Percentiles rank a stretch among this genome's conserved stretches.
phyloP scores from a whole-genome alignment of 2,888 invertebrate species.

The Oxycera nigricornis region DNA sequence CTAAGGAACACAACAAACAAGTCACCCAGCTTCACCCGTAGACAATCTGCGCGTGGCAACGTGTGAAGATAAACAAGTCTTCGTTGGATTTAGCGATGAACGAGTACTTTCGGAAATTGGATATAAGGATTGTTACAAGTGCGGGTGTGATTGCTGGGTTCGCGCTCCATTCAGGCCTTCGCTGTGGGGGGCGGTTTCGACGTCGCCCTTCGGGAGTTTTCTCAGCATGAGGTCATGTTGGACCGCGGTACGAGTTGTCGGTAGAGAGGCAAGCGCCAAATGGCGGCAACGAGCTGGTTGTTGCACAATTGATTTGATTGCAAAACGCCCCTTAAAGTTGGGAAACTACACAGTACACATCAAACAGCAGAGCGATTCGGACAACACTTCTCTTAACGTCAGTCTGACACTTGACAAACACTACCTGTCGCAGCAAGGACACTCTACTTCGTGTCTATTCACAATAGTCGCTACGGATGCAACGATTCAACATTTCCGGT shows the following conservation, averaged over 20 bases:
- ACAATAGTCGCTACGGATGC: slow-evolving; percentile 4
- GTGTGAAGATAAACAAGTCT: not conserved
- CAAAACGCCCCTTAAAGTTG: not conserved
- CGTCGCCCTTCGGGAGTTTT: not conserved
- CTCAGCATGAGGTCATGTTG: not conserved
- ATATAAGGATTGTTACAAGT: not conserved
- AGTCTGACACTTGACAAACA: slow-evolving; percentile 27
- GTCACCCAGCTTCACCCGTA: not conserved
- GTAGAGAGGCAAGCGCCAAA: too few relatives aligned
- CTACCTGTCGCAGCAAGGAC: slow-evolving; percentile 13
- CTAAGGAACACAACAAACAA: slow-evolving; percentile 14
- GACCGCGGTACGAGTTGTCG: too few relatives aligned
- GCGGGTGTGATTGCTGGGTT: not conserved
- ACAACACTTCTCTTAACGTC: slow-evolving; percentile 6
- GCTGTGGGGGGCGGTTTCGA: not conserved
- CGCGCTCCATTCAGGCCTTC: not conserved
- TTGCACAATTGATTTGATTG: not conserved
- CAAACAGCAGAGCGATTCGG: not conserved
- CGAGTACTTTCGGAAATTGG: not conserved
- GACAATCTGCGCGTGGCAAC: not conserved
- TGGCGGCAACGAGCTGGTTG: not conserved
- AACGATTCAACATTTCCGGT: not conserved
- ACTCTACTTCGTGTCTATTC: not conserved
- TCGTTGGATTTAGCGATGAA: not conserved
- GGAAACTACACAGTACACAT: not conserved